Evolutionary conservation across 2,113 vertebrate species (phyloP), one percentile per base, ranked within the genome.

Genomic region (Mystacornis crossleyi): DNA sequence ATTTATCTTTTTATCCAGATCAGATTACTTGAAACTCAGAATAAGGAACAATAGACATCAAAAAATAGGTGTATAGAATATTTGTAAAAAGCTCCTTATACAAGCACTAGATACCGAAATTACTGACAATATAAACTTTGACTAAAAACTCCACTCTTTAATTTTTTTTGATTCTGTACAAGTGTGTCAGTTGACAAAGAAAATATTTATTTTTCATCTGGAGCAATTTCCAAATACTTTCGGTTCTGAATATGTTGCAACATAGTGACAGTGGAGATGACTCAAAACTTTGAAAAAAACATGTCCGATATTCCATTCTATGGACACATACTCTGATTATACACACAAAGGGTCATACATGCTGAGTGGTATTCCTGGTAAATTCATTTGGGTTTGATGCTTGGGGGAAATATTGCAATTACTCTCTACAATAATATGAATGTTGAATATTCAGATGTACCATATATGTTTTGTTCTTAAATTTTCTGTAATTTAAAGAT

Each of bases 121-220:
- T 81, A 34, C 23, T 50, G 9, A 24, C 9, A 90, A 23, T 3
- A 62, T 5, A 12, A 61, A 53, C n/a, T 42, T 36, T 54, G 6
- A 34, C 5, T 2, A 29, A 34, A 7, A 4, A 0, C 0, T 5
- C 2, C 5, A 9, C 2, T 31, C 10, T n/a, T 57, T 50, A 47
- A 50, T 21, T 6, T 31, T 53, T 92, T 71, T 36, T 51, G 1
- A n/a, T 51, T 58, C 9, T 38, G 2, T 36, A 5, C 16, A 73
- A 42, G 5, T 43, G 15, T 42, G 8, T 51, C 29, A 34, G 4
- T 12, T 81, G 31, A 55, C 19, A 53, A 69, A 64, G 21, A 3
- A 60, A n/a, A 17, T 53, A 58, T 12, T 43, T 54, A 6, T 40
- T 42, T 24, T 19, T 89, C 3, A 34, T 40, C 4, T 57, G 10